These are phyloP conservation scores for Mormyrops attenuatus DNA, from an alignment of 2,797 vertebrate genomes.

Conservation along the genomic window DNA sequence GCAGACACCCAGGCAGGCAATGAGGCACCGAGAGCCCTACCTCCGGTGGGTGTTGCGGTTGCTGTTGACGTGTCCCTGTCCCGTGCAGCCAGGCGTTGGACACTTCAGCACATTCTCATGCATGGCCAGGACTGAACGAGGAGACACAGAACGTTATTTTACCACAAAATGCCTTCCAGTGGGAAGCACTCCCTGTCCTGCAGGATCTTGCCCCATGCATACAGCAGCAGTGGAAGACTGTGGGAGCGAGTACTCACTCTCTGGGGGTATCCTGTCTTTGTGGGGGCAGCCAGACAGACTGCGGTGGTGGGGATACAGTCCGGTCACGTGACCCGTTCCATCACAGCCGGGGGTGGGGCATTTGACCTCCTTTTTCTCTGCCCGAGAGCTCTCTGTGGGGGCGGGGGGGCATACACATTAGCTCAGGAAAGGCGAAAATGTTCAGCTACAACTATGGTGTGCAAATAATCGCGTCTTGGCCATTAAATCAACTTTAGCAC, in stretches of 20 bases:
- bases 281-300: conserved; percentile 96
- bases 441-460: background rate
- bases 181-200: background rate
- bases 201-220: background rate
- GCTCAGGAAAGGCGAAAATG: background rate
- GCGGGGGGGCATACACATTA: background rate
- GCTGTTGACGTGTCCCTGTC: conserved; percentile 98
- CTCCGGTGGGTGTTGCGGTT: conserved; percentile 98
- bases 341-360: conserved; percentile 95
- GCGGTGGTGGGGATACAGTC: conserved; percentile 93
- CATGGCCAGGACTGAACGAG: conserved; percentile 90
- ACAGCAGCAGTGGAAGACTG: background rate
- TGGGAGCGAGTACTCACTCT: conserved; percentile 75
- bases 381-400: conserved; percentile 64
- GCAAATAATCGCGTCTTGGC: background rate
- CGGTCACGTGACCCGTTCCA: conserved; percentile 91
- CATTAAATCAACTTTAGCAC: background rate
- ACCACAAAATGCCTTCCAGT: background rate
- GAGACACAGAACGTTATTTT: background rate
- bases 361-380: conserved; percentile 92
- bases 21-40: conserved; percentile 49
- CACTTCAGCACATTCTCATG: conserved; percentile 98
- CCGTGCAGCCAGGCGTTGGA: conserved; percentile 94
- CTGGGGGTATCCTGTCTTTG: conserved; percentile 95
- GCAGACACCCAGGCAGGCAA: background rate